Evolutionary conservation across 2,113 vertebrate genomes (phyloP), one percentile per base, ranked within the genome.

Genomic region (Gavia stellata): DNA sequence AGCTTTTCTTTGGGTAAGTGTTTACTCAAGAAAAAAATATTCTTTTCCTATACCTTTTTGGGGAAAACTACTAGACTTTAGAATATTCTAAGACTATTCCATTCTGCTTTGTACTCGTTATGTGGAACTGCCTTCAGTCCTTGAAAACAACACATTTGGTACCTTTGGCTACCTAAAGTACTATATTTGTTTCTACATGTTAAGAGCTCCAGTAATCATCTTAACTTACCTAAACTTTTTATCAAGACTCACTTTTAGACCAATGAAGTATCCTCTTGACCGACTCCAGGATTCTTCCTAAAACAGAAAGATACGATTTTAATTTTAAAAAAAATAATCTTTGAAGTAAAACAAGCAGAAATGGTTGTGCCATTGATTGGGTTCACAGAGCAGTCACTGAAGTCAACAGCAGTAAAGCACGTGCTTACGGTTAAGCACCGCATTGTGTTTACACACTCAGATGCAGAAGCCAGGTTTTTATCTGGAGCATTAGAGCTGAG

Each of bases 201-300:
- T 68, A 68, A 58, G 40, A 66, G 25, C 10, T 75, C 21, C 19
- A 45, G 40, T 4, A 3, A 18, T 66, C 28, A 55, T 79, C 33
- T 75, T 38, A 59, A 81, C 96, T 95, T 94, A 97, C 96, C 94
- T 91, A 63, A 97, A 95, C 44, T 47, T 92, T 72, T 94, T 96
- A 92, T 96, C 95, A 55, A 96, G 91, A 63, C 94, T 97, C 47
- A 92, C 47, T 92, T 85, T 95, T 55, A 97, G 87, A 67, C 96
- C 95, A 67, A 96, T 96, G 68, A 95, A 96, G 31, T 92, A 96
- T 62, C 45, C 74, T n/a, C 0, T 2, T 58, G 12, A 4, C 21
- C 2, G 0, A 9, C 14, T 29, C 45, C 20, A 1, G 2, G 7
- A 81, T 8, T 9, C 2, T 10, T 81, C 55, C 93, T 95, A 31